Evolutionary conservation across 2,888 invertebrate genomes (phyloP).

Genomic region (Campoletis raptor): DNA sequence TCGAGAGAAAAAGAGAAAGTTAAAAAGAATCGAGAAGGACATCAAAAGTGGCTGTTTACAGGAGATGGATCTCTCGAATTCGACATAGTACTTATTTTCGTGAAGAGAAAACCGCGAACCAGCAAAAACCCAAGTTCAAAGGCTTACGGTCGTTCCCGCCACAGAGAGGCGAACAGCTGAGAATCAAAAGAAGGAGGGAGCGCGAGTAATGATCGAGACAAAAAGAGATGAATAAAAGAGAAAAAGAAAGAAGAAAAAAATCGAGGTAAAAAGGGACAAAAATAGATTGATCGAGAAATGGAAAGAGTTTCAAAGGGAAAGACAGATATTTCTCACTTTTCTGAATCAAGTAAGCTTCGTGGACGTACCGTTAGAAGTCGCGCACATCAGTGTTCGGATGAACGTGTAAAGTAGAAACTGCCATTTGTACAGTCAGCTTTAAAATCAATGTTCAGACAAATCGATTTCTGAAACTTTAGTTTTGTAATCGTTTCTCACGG

Average conservation of each 20-base stretch:
- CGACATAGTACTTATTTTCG: background rate
- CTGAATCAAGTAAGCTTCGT: slow-evolving; percentile 1
- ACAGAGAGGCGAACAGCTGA: background rate
- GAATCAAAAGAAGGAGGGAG: background rate
- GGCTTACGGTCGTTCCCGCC: slow-evolving; percentile 37
- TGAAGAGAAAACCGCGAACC: slow-evolving; percentile 24
- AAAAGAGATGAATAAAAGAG: background rate
- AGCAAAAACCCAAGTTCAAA: slow-evolving; percentile 38
- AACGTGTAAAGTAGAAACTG: slow-evolving; percentile 7
- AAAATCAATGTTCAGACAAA: background rate
- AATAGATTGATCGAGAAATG: background rate
- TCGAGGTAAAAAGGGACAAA: background rate
- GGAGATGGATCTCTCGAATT: background rate
- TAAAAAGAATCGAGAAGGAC: slow-evolving; percentile 15
- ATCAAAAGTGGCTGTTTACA: slow-evolving; percentile 21
- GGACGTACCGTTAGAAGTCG: background rate
- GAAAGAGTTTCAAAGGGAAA: background rate
- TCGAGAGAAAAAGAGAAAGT: background rate
- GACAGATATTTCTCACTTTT: background rate
- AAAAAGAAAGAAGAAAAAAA: background rate
- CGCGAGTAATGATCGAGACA: background rate
- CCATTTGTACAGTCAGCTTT: slow-evolving; percentile 25
- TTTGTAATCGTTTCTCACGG: background rate
- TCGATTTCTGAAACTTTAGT: background rate
- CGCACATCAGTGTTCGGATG: slow-evolving; percentile 23